These are phyloP conservation scores for Xenopus tropicalis DNA, from an alignment of 2,113 vertebrate genomes.

Conservation along the genomic window DNA sequence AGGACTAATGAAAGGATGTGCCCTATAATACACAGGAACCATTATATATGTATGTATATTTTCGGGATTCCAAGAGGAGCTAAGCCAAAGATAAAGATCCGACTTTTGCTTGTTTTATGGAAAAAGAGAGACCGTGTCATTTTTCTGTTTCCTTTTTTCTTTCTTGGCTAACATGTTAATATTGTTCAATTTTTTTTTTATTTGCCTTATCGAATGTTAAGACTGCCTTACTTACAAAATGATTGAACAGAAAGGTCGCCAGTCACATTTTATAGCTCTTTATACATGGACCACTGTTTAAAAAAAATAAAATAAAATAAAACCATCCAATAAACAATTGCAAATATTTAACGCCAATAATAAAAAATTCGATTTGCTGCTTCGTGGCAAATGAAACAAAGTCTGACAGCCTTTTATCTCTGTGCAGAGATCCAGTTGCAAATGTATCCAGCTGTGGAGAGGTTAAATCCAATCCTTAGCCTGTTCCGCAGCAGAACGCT, in stretches of 20 bases:
- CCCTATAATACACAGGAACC: conserved; percentile 17
- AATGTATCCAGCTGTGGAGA: conserved; percentile 20
- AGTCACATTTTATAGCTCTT: conserved; percentile 21
- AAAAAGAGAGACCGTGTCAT: conserved; percentile 7
- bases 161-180: conserved; percentile 5
- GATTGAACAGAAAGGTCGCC: conserved; percentile 19
- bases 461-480: conserved; percentile 34
- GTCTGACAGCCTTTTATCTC: not conserved
- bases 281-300: conserved; percentile 6
- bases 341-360: conserved; percentile 4
- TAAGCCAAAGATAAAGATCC: conserved; percentile 41
- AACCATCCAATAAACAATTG: not conserved
- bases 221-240: conserved; percentile 37
- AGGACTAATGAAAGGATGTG: conserved; percentile 42
- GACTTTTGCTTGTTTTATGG: conserved; percentile 33
- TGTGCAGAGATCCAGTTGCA: conserved; percentile 19
- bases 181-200: not conserved
- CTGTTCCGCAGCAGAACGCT: conserved; percentile 36
- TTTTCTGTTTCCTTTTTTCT: conserved; percentile 1
- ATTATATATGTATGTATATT: conserved; percentile 12
- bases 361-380: conserved; percentile 8
- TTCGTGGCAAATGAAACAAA: conserved; percentile 13
- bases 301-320: not conserved
- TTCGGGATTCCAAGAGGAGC: conserved; percentile 40
- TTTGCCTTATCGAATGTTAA: conserved; percentile 41